Percentiles rank a stretch among this genome's conserved stretches.
Conservation (phyloP, 2,888 invertebrate species). For the Phlogophora meticulosa region DNA sequence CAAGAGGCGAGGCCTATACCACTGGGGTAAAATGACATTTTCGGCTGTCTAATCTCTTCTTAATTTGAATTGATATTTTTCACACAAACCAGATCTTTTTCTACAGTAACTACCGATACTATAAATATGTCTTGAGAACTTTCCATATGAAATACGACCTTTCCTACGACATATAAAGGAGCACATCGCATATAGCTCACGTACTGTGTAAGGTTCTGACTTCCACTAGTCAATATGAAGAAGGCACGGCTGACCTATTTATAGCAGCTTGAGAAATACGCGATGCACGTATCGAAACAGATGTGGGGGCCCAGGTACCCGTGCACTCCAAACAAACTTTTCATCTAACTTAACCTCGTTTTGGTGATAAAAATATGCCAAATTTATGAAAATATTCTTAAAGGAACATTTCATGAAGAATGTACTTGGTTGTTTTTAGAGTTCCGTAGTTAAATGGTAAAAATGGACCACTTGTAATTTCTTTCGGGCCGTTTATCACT, state of each 20-base stretch:
- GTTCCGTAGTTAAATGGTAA: no score
- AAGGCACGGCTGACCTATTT: constrained; percentile 64
- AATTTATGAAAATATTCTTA: neutral
- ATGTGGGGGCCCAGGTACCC: constrained; percentile 17
- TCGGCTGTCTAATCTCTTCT: no score
- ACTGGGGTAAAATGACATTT: no score
- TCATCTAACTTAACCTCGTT: constrained; percentile 4
- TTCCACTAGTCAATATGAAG: constrained; percentile 65
- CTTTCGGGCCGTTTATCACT: no score
- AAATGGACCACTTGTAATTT: no score
- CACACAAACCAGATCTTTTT: no score
- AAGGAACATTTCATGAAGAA: neutral
- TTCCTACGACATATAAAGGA: neutral
- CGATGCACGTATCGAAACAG: constrained; percentile 59
- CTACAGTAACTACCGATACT: no score
- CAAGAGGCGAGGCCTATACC: no score
- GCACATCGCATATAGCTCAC: constrained; percentile 9
- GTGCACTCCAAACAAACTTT: constrained; percentile 12
- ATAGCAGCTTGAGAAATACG: constrained; percentile 54
- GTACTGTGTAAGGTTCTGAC: constrained; percentile 40
- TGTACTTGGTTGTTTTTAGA: no score
- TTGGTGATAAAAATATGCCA: neutral
- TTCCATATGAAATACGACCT: neutral
- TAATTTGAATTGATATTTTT: no score
- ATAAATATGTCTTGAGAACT: neutral